Conservation (phyloP, 2,113 vertebrate species). For the Hystrix cristata region DNA sequence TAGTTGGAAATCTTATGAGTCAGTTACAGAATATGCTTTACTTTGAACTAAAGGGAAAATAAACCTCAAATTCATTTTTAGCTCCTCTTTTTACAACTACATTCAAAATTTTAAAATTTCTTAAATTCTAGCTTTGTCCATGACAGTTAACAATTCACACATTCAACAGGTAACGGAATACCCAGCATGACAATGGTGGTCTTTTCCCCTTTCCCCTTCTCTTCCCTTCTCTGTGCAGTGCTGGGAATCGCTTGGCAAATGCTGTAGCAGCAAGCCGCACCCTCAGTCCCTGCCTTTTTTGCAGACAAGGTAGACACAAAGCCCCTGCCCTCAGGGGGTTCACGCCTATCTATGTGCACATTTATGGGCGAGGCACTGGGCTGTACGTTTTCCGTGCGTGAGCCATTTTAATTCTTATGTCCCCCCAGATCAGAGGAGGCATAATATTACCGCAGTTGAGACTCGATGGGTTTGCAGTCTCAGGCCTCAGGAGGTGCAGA, state of each 20-base stretch:
- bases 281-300: no score
- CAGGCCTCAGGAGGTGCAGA: background rate
- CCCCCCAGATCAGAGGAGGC: background rate
- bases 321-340: no score
- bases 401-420: background rate
- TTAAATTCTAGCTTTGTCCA: background rate
- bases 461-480: background rate
- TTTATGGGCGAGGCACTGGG: no score
- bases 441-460: background rate
- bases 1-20: constrained; percentile 63
- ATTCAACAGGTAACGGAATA: background rate
- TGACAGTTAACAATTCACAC: background rate
- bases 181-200: background rate
- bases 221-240: background rate
- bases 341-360: no score
- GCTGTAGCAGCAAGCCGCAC: no score
- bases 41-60: constrained; percentile 34
- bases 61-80: constrained; percentile 34
- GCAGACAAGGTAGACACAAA: no score
- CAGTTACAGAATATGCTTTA: constrained; percentile 41
- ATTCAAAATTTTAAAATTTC: constrained; percentile 42
- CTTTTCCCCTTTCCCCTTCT: background rate
- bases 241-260: no score
- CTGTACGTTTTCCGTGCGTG: background rate
- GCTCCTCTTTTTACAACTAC: background rate